Evolutionary conservation across 1,140 invertebrate species (phyloP), one percentile per base, ranked within the genome.

Genomic region (Acarapis woodi): DNA sequence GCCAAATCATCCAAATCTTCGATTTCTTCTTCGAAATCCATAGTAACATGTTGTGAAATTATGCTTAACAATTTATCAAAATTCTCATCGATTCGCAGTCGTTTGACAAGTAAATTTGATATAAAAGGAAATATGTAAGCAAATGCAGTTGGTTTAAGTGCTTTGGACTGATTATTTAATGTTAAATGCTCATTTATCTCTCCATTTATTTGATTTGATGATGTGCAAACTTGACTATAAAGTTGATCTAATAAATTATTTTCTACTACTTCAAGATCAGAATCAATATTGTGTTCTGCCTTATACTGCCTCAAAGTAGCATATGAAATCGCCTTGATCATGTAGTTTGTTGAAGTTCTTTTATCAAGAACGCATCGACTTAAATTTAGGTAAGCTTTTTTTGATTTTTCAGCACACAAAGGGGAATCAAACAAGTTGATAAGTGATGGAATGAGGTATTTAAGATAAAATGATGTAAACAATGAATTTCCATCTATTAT

Each of bases 111-210:
- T 38, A 71, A 67, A 42, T 63, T 58, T 40, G 67, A 68, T 3
- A 88, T 53, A 38, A 87, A 64, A 4, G 74, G 71, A 52, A 82
- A 87, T 18, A 68, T 61, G 49, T 75, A 85, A 26, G 73, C 68
- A 56, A 87, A 80, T 0, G 68, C 67, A 2, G 75, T 67, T n/a
- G n/a, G n/a, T n/a, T n/a, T n/a, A n/a, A n/a, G n/a, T 0, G 68
- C 68, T 3, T 62, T 62, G 26, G 77, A 62, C 25, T 38, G 38
- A 5, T 61, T 46, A 37, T 49, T 40, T 23, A 39, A 37, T 2
- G 44, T 32, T 5, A 37, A 31, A 3, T 34, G 18, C 12, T 28
- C 19, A 31, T 39, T 21, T n/a, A 49, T 46, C 41, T 48, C 45
- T 26, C 49, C 35, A 41, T 45, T 45, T 24, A 32, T 44, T 31